A percentile compares a stretch with the other conserved stretches of the same genome.
Evolutionary conservation across 2,113 vertebrate genomes (phyloP).

Genomic region (Oxygymnocypris stewartii): DNA sequence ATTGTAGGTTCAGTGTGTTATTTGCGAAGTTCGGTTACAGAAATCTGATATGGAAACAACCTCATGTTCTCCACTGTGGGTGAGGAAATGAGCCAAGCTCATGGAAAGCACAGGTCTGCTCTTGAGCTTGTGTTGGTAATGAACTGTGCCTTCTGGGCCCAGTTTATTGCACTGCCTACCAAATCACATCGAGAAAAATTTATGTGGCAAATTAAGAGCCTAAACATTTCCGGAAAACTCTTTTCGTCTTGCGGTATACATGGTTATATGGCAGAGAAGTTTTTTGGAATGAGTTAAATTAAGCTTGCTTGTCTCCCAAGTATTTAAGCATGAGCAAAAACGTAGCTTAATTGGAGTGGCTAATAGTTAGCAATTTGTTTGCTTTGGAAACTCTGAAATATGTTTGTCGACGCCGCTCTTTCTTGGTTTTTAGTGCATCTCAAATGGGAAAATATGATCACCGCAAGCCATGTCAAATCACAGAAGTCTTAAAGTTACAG

Average conservation of each 20-base stretch:
- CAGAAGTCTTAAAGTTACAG: neutral
- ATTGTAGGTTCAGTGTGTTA: constrained; percentile 45
- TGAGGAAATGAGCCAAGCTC: constrained; percentile 49
- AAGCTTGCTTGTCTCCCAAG: neutral
- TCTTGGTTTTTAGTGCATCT: neutral
- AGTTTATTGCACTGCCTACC: constrained; percentile 23
- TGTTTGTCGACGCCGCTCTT: neutral
- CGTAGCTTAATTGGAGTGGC: neutral
- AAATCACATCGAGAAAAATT: constrained; percentile 33
- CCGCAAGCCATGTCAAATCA: constrained; percentile 13
- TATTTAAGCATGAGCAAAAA: neutral
- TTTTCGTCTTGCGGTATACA: neutral
- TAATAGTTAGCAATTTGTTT: constrained; percentile 23
- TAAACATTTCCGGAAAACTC: neutral
- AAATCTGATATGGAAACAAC: constrained; percentile 49
- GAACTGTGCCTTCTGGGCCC: constrained; percentile 45
- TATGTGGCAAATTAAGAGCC: constrained; percentile 16
- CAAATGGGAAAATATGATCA: constrained; percentile 7
- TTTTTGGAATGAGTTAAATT: neutral
- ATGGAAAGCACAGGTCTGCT: constrained; percentile 48
- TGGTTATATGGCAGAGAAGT: neutral
- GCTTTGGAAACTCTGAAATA: constrained; percentile 16
- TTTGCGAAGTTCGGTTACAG: constrained; percentile 47
- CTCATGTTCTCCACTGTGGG: constrained; percentile 50
- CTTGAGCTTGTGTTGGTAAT: constrained; percentile 46